Evolutionary conservation across 2,113 vertebrate species (phyloP).

Genomic region (Lipophrys pholis): DNA sequence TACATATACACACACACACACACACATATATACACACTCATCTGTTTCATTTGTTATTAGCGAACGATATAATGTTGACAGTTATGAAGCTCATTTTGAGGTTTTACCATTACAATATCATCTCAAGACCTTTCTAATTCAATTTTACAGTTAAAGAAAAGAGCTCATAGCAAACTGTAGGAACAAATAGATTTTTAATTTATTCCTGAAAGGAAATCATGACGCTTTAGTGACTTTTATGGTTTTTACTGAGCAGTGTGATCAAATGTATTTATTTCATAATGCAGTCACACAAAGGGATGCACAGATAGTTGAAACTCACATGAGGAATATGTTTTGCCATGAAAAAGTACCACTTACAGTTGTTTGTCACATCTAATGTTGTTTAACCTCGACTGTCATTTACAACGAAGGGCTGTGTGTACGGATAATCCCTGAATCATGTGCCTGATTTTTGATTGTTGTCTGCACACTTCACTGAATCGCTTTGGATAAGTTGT

Average conservation of each 20-base stretch:
- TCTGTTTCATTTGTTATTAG: no score
- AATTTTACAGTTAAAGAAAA: not conserved
- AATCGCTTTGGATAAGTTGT: slow-evolving; percentile 49
- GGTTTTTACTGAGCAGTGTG: not conserved
- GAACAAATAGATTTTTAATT: not conserved
- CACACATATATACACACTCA: no score
- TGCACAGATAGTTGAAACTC: not conserved
- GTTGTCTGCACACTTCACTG: slow-evolving; percentile 54
- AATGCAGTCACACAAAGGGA: not conserved
- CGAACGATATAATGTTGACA: not conserved
- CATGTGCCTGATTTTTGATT: slow-evolving; percentile 76
- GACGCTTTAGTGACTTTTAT: not conserved
- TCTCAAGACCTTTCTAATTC: slow-evolving; percentile 4
- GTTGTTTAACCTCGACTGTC: slow-evolving; percentile 7
- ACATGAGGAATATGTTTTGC: not conserved
- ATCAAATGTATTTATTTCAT: not conserved
- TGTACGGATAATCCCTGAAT: slow-evolving; percentile 57
- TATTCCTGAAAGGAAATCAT: no score
- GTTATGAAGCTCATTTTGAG: not conserved
- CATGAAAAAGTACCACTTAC: not conserved
- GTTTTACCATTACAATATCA: not conserved
- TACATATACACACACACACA: no score
- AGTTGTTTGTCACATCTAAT: not conserved
- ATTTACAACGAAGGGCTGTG: slow-evolving; percentile 37
- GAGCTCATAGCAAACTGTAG: not conserved